Evolutionary conservation across 2,113 vertebrate genomes (phyloP).

Genomic region (Upupa epops): DNA sequence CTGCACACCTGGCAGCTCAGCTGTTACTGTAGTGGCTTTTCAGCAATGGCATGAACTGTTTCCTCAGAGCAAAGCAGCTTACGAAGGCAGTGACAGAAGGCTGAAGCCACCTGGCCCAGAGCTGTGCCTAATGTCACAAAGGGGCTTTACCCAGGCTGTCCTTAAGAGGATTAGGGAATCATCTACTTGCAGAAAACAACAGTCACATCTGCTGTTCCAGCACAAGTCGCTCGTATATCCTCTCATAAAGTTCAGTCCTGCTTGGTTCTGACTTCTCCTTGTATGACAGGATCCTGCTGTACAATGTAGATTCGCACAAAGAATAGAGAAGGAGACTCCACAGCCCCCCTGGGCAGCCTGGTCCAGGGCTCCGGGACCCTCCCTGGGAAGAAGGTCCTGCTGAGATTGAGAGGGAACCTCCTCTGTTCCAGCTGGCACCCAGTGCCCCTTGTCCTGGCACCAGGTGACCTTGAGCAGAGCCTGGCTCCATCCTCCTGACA

Average conservation of each 20-base stretch:
- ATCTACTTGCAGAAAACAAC: constrained; percentile 43
- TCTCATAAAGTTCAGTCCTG: not conserved
- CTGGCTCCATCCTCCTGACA: too few relatives aligned
- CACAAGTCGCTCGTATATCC: not conserved
- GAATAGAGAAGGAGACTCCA: too few relatives aligned
- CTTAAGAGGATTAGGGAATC: constrained; percentile 60
- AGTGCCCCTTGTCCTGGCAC: too few relatives aligned
- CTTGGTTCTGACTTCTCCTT: not conserved
- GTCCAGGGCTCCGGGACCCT: too few relatives aligned
- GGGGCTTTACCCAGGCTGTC: constrained; percentile 48
- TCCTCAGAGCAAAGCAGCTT: constrained; percentile 1
- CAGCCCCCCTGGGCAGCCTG: too few relatives aligned
- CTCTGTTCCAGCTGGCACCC: too few relatives aligned
- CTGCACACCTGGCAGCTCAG: not conserved
- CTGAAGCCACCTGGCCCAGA: constrained; percentile 52
- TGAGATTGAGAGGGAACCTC: too few relatives aligned
- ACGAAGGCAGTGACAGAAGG: not conserved
- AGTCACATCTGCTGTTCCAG: constrained; percentile 18
- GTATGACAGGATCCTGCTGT: not conserved
- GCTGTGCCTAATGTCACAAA: constrained; percentile 38
- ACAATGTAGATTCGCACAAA: not conserved
- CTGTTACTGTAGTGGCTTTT: not conserved
- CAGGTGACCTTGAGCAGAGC: too few relatives aligned
- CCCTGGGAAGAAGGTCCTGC: too few relatives aligned
- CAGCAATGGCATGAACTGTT: not conserved